These are phyloP conservation scores for Thalassophryne amazonica DNA, from an alignment of 2,797 vertebrate genomes.

Conservation along the genomic window DNA sequence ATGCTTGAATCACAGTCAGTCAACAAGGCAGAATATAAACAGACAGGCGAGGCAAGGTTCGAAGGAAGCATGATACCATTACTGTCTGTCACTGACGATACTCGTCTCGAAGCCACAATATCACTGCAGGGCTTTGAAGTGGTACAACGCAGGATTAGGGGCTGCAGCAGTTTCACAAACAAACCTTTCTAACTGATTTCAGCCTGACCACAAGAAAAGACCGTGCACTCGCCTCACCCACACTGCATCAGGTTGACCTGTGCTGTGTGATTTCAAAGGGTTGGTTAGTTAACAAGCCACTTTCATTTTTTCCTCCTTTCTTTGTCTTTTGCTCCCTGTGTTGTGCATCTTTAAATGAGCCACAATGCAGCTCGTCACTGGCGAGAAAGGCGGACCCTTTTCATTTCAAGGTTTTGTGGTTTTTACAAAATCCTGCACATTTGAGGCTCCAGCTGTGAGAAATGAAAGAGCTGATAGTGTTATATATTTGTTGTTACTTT, in stretches of 20 bases:
- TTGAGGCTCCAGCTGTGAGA: slow-evolving; percentile 45
- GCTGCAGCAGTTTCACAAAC: slow-evolving; percentile 27
- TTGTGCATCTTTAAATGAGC: slow-evolving; percentile 8
- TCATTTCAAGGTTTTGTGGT: slow-evolving; percentile 50
- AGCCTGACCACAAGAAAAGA: slow-evolving; percentile 38
- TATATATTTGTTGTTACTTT: slow-evolving; percentile 8
- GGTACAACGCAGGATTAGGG: slow-evolving; percentile 22
- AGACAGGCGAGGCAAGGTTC: not conserved
- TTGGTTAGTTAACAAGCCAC: slow-evolving; percentile 15
- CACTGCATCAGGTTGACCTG: not conserved
- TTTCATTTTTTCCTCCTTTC: not conserved
- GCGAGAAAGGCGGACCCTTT: slow-evolving; percentile 21
- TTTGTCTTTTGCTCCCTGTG: not conserved
- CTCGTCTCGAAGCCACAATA: slow-evolving; percentile 37
- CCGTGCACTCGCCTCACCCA: slow-evolving; percentile 8
- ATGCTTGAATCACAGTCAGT: slow-evolving; percentile 7
- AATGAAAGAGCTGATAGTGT: slow-evolving; percentile 60
- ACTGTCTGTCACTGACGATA: slow-evolving; percentile 38
- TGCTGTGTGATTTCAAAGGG: slow-evolving; percentile 11
- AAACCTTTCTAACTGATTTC: slow-evolving; percentile 38
- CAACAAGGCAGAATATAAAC: slow-evolving; percentile 4
- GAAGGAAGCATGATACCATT: slow-evolving; percentile 15
- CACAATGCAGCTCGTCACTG: slow-evolving; percentile 10
- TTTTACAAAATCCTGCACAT: slow-evolving; percentile 24
- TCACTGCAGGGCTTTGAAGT: slow-evolving; percentile 44